Evolutionary conservation across 2,113 vertebrate species (phyloP).

Genomic region (Pterocles orientalis): DNA sequence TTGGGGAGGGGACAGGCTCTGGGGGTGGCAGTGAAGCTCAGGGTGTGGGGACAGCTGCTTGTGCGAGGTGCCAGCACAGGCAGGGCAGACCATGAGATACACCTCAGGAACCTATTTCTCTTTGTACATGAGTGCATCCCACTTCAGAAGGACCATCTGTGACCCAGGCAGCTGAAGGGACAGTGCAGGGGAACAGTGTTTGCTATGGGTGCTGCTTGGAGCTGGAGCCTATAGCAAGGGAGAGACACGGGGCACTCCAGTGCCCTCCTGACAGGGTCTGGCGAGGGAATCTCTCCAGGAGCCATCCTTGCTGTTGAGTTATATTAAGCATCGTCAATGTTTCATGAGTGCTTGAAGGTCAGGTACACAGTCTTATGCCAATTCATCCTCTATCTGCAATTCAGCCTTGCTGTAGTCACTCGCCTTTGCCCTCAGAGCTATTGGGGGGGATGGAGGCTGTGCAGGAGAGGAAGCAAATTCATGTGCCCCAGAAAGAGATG

Average conservation of each 20-base stretch:
- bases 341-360: conserved; percentile 73
- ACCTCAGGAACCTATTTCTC: neutral
- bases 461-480: neutral
- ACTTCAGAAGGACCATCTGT: neutral
- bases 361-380: conserved; percentile 4
- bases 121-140: neutral
- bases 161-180: neutral
- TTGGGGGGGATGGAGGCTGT: neutral
- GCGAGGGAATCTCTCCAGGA: neutral
- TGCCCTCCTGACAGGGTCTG: neutral
- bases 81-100: neutral
- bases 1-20: neutral
- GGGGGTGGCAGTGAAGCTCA: neutral
- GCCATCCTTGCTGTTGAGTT: conserved; percentile 12
- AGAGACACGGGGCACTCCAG: rapidly evolving
- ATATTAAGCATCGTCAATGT: conserved; percentile 66
- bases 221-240: neutral
- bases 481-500: neutral
- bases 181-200: neutral
- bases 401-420: neutral
- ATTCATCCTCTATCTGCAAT: conserved; percentile 26
- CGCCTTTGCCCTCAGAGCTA: neutral
- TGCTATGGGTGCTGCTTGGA: neutral
- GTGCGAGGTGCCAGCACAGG: neutral
- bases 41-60: neutral